Base-by-base conservation (phyloP, 2,113 vertebrate genomes). In the Scartelaos histophorus region DNA sequence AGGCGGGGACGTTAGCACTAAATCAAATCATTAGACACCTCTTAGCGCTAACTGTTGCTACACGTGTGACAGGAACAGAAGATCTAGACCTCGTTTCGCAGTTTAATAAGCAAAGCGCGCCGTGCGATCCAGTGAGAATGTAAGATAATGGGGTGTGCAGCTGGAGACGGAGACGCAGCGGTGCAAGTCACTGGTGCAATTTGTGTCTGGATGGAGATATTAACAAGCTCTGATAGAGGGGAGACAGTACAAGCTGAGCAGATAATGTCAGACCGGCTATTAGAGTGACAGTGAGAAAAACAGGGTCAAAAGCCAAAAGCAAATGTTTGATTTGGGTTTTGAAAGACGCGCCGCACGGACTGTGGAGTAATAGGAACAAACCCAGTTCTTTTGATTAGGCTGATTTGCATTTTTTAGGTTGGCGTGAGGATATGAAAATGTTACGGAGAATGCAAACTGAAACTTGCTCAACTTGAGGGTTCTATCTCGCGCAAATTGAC, bases 21-120 rank as follows among this genome's bases (percentile, higher is more conserved):
- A 66, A 66, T 76, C 43, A 57, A 69, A 65, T 45, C 68, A 65
- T 69, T 69, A 69, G 66, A 67, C 46, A 49, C 45, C 45, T 61
- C 65, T n/a, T 29, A 25, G 11, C 58, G 29, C 56, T 54, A 29
- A 69, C 12, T 65, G 73, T 61, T 75, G 38, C 35, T 45, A 34
- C 45, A 61, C 56, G 51, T 11, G 38, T 70, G 69, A 70, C 69
- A 71, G 45, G 60, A 45, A 61, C 17, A 60, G 16, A 47, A 60
- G 46, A 21, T 19, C 65, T 65, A 34, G 53, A 34, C 38, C n/a
- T 66, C 51, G 58, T 66, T 29, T 67, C 25, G 6, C 16, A 21
- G 3, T 58, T 73, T 34, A 70, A 72, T 72, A 73, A 67, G 53
- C 71, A 73, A 67, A 29, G 22, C 13, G 17, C 29, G 21, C 49